Evolutionary conservation across 1,140 invertebrate species (phyloP).

Genomic region (Eriosoma lanigerum): DNA sequence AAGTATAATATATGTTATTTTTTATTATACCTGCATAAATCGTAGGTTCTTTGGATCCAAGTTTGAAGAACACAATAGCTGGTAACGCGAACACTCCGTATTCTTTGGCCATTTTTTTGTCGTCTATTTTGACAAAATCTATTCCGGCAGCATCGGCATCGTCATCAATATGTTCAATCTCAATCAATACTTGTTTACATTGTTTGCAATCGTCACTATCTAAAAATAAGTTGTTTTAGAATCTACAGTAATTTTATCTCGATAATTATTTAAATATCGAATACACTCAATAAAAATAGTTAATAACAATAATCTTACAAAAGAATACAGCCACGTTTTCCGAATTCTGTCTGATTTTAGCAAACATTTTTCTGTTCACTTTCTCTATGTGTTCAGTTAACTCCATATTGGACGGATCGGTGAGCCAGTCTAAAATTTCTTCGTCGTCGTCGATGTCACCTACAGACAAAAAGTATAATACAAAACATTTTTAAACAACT

Average conservation of each 20-base stretch:
- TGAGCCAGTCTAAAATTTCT: conserved; percentile 90
- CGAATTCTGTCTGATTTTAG: conserved; percentile 84
- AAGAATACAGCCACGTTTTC: conserved; percentile 94
- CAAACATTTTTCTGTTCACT: conserved; percentile 91
- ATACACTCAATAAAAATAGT: background rate
- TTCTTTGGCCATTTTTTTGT: conserved; percentile 81
- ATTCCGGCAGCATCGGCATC: conserved; percentile 89
- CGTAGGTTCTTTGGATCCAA: conserved; percentile 84
- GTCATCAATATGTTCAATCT: conserved; percentile 92
- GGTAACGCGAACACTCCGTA: conserved; percentile 86
- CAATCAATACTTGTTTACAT: conserved; percentile 81
- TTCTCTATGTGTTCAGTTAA: conserved; percentile 89
- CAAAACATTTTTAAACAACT: conserved; percentile 10
- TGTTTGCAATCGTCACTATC: conserved; percentile 93
- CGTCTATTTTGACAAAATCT: conserved; percentile 90
- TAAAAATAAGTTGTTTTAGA: conserved; percentile 57
- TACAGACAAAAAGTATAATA: conserved; percentile 53
- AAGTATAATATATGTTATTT: too few species aligned
- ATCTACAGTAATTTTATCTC: too few species aligned
- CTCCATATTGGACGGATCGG: conserved; percentile 92
- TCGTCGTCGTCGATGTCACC: conserved; percentile 89
- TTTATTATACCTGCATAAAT: conserved; percentile 80
- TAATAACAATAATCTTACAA: conserved; percentile 67
- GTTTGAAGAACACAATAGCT: conserved; percentile 85
- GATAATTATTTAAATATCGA: background rate